phyloP scores from a whole-genome alignment of 1,140 invertebrate species.

The Tetraneura akinire region DNA sequence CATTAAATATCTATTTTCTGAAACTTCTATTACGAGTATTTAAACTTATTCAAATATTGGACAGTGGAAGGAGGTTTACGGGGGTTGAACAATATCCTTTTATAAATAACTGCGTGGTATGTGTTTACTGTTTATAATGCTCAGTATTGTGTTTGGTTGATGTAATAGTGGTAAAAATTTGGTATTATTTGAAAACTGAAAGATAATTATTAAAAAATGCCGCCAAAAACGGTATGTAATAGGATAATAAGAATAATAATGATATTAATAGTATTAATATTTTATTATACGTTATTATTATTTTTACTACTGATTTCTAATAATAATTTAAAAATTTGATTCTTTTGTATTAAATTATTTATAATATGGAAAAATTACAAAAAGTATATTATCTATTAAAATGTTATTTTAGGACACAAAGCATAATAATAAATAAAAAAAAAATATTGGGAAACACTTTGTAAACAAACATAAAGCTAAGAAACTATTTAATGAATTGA shows the following conservation, averaged over 20 bases:
- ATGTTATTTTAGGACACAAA: no score
- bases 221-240: constrained; percentile 34
- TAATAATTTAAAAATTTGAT: no score
- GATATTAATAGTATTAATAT: not conserved
- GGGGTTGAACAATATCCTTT: not conserved
- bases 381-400: no score
- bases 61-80: no score
- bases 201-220: constrained; percentile 25
- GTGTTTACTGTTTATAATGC: not conserved
- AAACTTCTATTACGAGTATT: constrained; percentile 4
- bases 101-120: not conserved
- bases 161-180: not conserved
- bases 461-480: no score
- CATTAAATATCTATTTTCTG: constrained; percentile 40
- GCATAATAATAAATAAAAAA: no score
- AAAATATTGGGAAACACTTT: no score
- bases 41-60: constrained; percentile 25
- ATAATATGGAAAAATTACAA: no score
- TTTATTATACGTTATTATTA: no score
- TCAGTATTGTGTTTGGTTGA: not conserved
- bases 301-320: no score
- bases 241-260: not conserved
- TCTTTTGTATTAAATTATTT: no score
- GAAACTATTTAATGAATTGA: no score
- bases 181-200: not conserved